Percentiles rank a stretch among this genome's conserved stretches.
Conservation (phyloP, 2,888 invertebrate species). For the Seira sanloemensis region DNA sequence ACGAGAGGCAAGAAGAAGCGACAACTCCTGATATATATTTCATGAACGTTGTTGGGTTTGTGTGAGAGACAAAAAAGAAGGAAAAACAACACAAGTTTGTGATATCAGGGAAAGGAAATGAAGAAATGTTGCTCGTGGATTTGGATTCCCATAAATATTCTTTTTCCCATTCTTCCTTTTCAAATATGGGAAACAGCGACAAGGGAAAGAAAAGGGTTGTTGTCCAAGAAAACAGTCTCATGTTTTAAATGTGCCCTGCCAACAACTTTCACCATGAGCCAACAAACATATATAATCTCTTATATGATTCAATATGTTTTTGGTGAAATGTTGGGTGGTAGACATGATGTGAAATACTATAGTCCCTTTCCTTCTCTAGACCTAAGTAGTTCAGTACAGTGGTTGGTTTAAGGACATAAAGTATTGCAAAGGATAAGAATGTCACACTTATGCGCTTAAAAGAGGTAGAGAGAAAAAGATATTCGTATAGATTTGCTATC, state of each 20-base stretch:
- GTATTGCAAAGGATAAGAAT: too few relatives aligned
- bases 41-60: background rate
- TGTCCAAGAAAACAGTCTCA: background rate
- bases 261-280: conserved; percentile 8
- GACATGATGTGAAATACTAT: too few relatives aligned
- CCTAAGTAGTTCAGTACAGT: conserved; percentile 14
- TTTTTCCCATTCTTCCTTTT: background rate
- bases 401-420: too few relatives aligned
- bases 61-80: conserved; percentile 1
- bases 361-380: too few relatives aligned
- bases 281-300: background rate
- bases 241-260: background rate
- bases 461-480: too few relatives aligned
- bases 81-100: conserved; percentile 26
- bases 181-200: background rate
- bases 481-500: too few relatives aligned
- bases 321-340: conserved; percentile 29
- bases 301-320: conserved; percentile 12
- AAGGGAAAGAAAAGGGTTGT: conserved; percentile 21
- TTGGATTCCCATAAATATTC: conserved; percentile 43
- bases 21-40: background rate
- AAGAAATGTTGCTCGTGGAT: conserved; percentile 44
- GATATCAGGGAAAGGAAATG: conserved; percentile 26
- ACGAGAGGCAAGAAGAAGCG: background rate
- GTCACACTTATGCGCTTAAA: too few relatives aligned